Evolutionary conservation across 1,140 invertebrate species (phyloP), one percentile per base, ranked within the genome.

Genomic region (Drosophila watanabei): DNA sequence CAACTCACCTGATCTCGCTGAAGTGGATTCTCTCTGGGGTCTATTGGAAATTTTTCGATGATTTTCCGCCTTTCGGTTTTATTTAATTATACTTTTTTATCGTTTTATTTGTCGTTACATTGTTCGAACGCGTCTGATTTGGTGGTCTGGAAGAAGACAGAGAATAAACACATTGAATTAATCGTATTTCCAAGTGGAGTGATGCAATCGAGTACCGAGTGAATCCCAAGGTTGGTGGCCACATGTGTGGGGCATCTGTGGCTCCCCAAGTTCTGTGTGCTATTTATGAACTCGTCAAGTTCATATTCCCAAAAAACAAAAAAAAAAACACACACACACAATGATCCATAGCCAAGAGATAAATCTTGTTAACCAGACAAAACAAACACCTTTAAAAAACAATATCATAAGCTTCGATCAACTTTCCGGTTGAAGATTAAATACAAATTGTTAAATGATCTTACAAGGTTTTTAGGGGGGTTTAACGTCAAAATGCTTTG

Each of bases 1-100:
- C 51, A 63, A 80, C 78, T 73, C 61, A 85, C 82, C 82, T 85
- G 77, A 80, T 79, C 66, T 75, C 48, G 52, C 48, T 69, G 39
- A 30, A 71, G 70, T 71, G 43, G 11, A 45, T 61, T 69, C 18
- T 28, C 33, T 16, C 32, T 28, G 35, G 28, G 39, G 14, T 43
- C 14, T 32, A 33, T 49, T 13, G 3, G 43, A 37, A 41, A 49
- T 52, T 61, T 33, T 49, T 48, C 24, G 13, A 61, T 35, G 37
- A 48, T 56, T 66, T 68, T n/a, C n/a, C n/a, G n/a, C n/a, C n/a
- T n/a, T n/a, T n/a, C n/a, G n/a, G n/a, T n/a, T n/a, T 11, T 39
- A 28, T 64, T 69, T 51, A 24, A 24, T 2, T 24, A 24, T 49
- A 4, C 33, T 58, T 69, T 28, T 39, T 20, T 43, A 43, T 69